A percentile compares a stretch with the other conserved stretches of the same genome.
phyloP scores from a whole-genome alignment of 2,797 vertebrate genomes.

The Macropus fuliginosus region DNA sequence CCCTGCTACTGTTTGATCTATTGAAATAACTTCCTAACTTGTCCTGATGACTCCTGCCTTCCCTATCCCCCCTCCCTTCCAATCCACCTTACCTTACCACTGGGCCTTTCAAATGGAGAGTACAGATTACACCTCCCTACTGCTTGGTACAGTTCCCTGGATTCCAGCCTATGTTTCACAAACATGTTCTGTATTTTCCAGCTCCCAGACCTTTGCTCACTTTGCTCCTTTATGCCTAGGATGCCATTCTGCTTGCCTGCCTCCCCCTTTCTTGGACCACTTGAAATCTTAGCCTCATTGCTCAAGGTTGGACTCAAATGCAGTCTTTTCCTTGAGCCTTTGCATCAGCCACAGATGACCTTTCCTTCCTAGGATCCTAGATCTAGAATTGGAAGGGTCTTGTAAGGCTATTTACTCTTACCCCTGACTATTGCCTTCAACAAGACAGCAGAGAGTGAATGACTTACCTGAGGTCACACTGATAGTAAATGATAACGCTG shows the following conservation, averaged over 20 bases:
- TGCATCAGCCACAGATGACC: background rate
- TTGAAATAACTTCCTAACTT: background rate
- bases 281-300: background rate
- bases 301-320: background rate
- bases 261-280: background rate
- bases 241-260: background rate
- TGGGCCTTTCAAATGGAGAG: background rate
- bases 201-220: background rate
- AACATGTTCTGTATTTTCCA: background rate
- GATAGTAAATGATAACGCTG: background rate
- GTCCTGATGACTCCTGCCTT: background rate
- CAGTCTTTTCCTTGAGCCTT: background rate
- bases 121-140: background rate
- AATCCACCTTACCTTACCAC: background rate
- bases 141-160: background rate
- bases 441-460: background rate
- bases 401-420: background rate
- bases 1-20: background rate
- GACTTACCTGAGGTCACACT: background rate
- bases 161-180: background rate
- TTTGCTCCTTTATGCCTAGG: background rate
- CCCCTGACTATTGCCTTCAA: background rate
- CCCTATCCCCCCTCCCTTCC: background rate
- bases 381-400: background rate
- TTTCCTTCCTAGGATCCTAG: background rate